Evolutionary conservation across 2,797 vertebrate species (phyloP), one percentile per base, ranked within the genome.

Genomic region (Takifugu ocellatus): DNA sequence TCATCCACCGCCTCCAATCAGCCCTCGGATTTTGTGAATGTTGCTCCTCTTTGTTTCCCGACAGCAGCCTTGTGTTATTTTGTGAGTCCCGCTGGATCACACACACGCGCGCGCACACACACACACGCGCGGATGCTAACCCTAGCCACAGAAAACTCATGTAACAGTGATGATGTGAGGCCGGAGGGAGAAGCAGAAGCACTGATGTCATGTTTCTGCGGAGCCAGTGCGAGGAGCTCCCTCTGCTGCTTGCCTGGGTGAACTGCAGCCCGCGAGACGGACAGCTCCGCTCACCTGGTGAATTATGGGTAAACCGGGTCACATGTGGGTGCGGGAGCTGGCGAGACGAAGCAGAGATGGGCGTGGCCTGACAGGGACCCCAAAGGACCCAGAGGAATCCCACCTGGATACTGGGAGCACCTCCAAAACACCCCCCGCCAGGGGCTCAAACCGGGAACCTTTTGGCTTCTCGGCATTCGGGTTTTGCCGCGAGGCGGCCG

Each of bases 121-220:
- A 14, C 15, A 45, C 53, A 48, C 46, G 17, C 17, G 17, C 48
- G 59, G 73, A 51, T 65, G 70, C 67, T 78, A 85, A 83, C 79
- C 77, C 67, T 78, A 85, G 82, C 79, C 77, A 83, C 81, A 84
- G 78, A 85, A 81, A 84, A 76, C 75, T 78, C 76, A 72, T 84
- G 75, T 83, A 82, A 85, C 84, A 75, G 66, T 76, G 63, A 84
- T 81, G 77, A 88, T 78, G 78, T 47, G 58, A 75, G 81, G 74
- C 83, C 70, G 56, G 70, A 79, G 76, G 74, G 72, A 33, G 56
- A 77, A 74, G 73, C 67, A 77, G 36, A 82, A 74, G 78, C 83
- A 82, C 66, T 88, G 84, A 86, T 83, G 83, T 83, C 85, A 89
- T 79, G 81, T 71, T 84, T 83, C 77, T 68, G 56, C 61, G 56